Conservation (phyloP, 2,113 vertebrate genomes). For the Lethenteron camtschaticum region DNA sequence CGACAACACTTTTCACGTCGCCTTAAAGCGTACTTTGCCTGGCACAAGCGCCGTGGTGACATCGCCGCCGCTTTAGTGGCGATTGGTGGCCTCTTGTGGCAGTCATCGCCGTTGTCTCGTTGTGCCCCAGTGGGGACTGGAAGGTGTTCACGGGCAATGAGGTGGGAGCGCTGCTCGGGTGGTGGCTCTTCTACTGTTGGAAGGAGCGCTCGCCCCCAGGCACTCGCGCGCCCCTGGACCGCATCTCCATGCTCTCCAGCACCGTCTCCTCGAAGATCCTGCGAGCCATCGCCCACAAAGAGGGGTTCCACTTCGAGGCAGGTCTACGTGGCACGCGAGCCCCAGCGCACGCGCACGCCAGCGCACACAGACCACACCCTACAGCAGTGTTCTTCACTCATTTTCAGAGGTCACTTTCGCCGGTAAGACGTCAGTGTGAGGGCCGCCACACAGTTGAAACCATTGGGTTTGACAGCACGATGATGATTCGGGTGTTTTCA, state of each 20-base stretch:
- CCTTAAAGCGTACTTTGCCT: no score
- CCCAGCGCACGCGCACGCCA: no score
- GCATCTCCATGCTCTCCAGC: conserved; percentile 68
- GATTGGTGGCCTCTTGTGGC: no score
- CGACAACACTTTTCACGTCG: no score
- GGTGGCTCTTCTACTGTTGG: conserved; percentile 88
- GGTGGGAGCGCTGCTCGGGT: conserved; percentile 64
- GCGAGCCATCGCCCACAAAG: conserved; percentile 67
- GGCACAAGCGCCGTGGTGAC: no score
- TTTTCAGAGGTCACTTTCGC: no score
- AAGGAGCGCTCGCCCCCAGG: conserved; percentile 33
- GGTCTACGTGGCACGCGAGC: not conserved
- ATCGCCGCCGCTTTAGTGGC: not conserved
- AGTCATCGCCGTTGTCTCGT: not conserved
- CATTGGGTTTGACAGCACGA: no score
- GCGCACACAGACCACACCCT: no score
- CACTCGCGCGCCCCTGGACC: conserved; percentile 32
- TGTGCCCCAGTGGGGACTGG: conserved; percentile 46
- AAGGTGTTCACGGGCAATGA: conserved; percentile 83
- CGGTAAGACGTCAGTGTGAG: no score
- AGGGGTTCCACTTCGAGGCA: conserved; percentile 95
- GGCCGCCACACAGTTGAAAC: no score
- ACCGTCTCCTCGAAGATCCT: conserved; percentile 95
- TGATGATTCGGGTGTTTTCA: no score
- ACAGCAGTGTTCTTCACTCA: no score